Evolutionary conservation across 2,888 invertebrate species (phyloP).

Genomic region (Platycheirus rosarum): DNA sequence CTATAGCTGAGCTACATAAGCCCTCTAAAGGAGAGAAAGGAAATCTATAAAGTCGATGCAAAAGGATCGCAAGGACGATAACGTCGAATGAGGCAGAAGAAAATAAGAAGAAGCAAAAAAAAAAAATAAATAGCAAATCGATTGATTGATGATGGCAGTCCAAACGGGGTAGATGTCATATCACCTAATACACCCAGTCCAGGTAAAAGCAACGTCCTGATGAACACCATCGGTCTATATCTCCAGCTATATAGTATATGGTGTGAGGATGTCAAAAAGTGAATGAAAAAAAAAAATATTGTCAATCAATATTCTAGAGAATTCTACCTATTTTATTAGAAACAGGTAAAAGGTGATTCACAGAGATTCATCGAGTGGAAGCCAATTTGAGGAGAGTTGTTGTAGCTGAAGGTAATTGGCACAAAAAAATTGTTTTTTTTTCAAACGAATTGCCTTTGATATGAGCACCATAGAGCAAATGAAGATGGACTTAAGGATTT

Average conservation of each 20-base stretch:
- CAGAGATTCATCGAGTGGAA: slow-evolving; percentile 29
- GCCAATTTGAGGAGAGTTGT: slow-evolving; percentile 22
- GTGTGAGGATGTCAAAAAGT: slow-evolving; percentile 48
- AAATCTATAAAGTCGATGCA: slow-evolving; percentile 44
- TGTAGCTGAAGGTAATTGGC: slow-evolving; percentile 24
- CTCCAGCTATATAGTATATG: background rate
- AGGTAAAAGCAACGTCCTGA: slow-evolving; percentile 49
- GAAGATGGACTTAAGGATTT: too few species aligned
- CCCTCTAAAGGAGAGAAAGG: slow-evolving; percentile 31
- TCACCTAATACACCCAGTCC: slow-evolving; percentile 69
- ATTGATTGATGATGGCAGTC: slow-evolving; percentile 71
- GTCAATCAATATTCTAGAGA: slow-evolving; percentile 53
- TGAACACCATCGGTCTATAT: background rate
- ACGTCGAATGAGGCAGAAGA: slow-evolving; percentile 30
- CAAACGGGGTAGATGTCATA: slow-evolving; percentile 54
- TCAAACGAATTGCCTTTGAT: too few species aligned
- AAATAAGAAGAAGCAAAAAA: slow-evolving; percentile 19
- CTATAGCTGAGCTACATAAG: background rate
- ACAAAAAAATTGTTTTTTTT: slow-evolving; percentile 4
- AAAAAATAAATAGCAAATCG: slow-evolving; percentile 70
- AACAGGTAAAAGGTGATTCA: slow-evolving; percentile 26
- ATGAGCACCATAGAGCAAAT: too few species aligned
- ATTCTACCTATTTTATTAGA: slow-evolving; percentile 14
- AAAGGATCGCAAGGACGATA: slow-evolving; percentile 48
- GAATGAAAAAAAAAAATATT: slow-evolving; percentile 26